Evolutionary conservation across 2,888 invertebrate genomes (phyloP).

Genomic region (Euproctis similis): DNA sequence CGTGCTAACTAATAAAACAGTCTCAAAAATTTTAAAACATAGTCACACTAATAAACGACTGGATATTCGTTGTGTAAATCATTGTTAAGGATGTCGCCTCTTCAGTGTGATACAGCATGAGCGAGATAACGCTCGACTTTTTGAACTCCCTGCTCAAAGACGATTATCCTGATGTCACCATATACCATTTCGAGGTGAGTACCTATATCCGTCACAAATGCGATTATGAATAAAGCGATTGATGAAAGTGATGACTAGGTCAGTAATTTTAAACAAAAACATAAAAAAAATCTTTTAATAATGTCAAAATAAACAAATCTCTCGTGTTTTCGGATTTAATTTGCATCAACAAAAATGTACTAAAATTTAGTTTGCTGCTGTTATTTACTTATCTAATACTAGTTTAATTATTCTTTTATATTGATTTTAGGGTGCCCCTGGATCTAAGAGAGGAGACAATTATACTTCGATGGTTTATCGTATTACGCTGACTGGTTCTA

Average conservation of each 20-base stretch:
- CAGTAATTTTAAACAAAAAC: no score
- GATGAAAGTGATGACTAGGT: no score
- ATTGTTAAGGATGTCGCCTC: constrained; percentile 4
- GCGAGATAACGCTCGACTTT: constrained; percentile 68
- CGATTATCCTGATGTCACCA: constrained; percentile 72
- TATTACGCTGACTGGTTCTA: constrained; percentile 74
- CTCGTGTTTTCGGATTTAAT: no score
- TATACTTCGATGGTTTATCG: constrained; percentile 84
- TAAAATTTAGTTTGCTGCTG: background rate
- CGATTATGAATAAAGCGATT: no score
- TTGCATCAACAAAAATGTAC: background rate
- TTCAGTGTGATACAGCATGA: constrained; percentile 32
- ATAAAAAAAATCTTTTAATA: no score
- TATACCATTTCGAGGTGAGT: constrained; percentile 72
- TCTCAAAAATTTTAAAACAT: background rate
- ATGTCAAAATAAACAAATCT: no score
- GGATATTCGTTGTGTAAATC: constrained; percentile 8
- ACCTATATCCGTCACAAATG: no score
- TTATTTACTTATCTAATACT: background rate
- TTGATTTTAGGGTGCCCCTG: constrained; percentile 81
- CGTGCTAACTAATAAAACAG: background rate
- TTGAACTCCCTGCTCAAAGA: constrained; percentile 71
- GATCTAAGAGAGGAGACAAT: constrained; percentile 84
- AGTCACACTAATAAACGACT: constrained; percentile 3
- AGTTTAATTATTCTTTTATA: no score